A percentile compares a stretch with the other conserved stretches of the same genome.
These are phyloP conservation scores for Drosophila lini DNA, from an alignment of 1,140 invertebrate genomes.

Conservation along the genomic window DNA sequence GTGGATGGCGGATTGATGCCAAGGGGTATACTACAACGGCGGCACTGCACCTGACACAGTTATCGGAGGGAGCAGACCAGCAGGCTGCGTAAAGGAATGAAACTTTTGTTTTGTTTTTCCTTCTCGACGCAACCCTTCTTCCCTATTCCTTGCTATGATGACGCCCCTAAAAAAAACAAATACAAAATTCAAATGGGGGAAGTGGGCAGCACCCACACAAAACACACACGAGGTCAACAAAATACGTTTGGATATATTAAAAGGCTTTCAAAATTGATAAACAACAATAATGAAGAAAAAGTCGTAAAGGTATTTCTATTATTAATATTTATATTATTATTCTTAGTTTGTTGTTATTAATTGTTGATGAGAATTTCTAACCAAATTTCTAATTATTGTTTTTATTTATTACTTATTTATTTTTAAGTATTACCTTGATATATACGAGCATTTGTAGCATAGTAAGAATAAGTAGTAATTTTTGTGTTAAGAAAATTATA, in stretches of 20 bases:
- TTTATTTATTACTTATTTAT: too few species aligned
- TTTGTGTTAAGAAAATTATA: too few species aligned
- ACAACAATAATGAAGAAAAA: background rate
- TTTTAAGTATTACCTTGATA: background rate
- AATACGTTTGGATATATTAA: slow-evolving; percentile 9
- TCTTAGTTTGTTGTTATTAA: too few species aligned
- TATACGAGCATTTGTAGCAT: too few species aligned
- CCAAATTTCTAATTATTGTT: background rate
- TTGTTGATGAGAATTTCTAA: background rate
- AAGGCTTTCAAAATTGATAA: background rate
- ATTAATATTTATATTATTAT: too few species aligned
- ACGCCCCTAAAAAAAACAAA: slow-evolving; percentile 15
- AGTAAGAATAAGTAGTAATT: too few species aligned
- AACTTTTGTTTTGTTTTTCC: slow-evolving; percentile 38
- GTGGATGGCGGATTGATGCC: background rate
- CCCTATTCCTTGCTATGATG: slow-evolving; percentile 10
- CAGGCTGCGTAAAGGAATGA: slow-evolving; percentile 23
- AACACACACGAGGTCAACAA: slow-evolving; percentile 3
- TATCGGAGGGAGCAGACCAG: slow-evolving; percentile 1
- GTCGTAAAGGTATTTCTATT: background rate
- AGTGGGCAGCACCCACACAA: slow-evolving; percentile 11
- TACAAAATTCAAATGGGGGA: slow-evolving; percentile 5
- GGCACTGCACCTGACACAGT: slow-evolving; percentile 45
- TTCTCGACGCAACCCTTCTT: background rate
- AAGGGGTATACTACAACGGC: background rate